phyloP scores from a whole-genome alignment of 2,888 invertebrate species.

The Panzeria rudis region DNA sequence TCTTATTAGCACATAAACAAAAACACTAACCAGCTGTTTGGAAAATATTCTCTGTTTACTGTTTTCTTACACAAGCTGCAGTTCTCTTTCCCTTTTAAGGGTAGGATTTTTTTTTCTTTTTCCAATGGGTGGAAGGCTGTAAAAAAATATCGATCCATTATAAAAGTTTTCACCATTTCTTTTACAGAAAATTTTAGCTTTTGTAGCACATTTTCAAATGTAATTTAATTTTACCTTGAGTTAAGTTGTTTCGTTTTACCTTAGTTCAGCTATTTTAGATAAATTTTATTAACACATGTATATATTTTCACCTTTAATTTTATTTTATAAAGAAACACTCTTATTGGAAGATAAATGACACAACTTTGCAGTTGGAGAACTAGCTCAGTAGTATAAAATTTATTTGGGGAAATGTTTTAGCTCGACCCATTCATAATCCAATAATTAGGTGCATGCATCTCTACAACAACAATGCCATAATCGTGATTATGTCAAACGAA shows the following conservation, averaged over 20 bases:
- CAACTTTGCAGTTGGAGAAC: constrained; percentile 48
- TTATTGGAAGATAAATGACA: constrained; percentile 16
- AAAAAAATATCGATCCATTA: constrained; percentile 68
- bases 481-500: too few species aligned
- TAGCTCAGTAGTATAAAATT: constrained; percentile 52
- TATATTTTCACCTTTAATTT: constrained; percentile 38
- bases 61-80: background rate
- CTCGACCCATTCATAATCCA: too few species aligned
- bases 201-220: background rate
- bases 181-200: background rate
- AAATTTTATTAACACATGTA: background rate
- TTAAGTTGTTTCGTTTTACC: constrained; percentile 7
- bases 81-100: constrained; percentile 36
- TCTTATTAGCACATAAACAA: constrained; percentile 56
- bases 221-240: background rate
- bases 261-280: background rate
- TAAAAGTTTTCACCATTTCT: constrained; percentile 23
- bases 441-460: too few species aligned
- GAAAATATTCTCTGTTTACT: constrained; percentile 63
- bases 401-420: constrained; percentile 5
- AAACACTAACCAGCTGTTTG: constrained; percentile 64
- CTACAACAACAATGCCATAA: too few species aligned
- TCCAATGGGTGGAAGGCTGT: constrained; percentile 49
- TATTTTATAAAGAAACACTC: constrained; percentile 10
- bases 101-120: constrained; percentile 51